A percentile compares a stretch with the other conserved stretches of the same genome.
phyloP scores from a whole-genome alignment of 1,140 invertebrate genomes.

The Phymorhynchus buccinoides region DNA sequence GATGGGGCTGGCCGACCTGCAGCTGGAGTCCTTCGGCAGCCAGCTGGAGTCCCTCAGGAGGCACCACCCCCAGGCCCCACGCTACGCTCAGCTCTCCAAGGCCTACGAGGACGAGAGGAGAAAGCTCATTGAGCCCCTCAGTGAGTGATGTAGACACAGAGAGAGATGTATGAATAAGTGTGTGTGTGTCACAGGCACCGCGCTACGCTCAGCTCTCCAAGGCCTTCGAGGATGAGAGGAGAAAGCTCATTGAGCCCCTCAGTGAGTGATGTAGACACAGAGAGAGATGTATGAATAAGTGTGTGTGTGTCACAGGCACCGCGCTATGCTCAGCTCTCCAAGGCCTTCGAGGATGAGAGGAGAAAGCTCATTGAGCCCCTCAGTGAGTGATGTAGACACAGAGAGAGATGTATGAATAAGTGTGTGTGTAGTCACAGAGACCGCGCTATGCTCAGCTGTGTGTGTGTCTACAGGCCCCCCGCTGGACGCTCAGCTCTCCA shows the following conservation, averaged over 20 bases:
- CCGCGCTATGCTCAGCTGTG: constrained; percentile 72
- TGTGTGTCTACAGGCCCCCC: no score
- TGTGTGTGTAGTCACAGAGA: neutral
- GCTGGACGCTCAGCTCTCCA: no score
- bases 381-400: constrained; percentile 70
- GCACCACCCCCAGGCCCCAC: constrained; percentile 69
- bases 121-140: constrained; percentile 78
- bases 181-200: no score
- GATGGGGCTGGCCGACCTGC: constrained; percentile 82
- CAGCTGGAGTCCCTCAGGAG: constrained; percentile 82
- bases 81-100: constrained; percentile 69
- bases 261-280: constrained; percentile 69
- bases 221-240: constrained; percentile 79
- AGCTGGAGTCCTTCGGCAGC: constrained; percentile 82
- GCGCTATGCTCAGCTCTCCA: constrained; percentile 69
- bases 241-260: constrained; percentile 78
- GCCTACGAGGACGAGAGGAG: constrained; percentile 80
- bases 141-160: constrained; percentile 65
- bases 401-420: neutral
- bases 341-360: constrained; percentile 79
- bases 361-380: constrained; percentile 78
- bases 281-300: neutral
- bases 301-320: neutral
- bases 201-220: constrained; percentile 69
- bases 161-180: neutral